A percentile compares a stretch with the other conserved stretches of the same genome.
These are phyloP conservation scores for Ormyrus pomaceus DNA, from an alignment of 2,888 invertebrate genomes.

Conservation along the genomic window DNA sequence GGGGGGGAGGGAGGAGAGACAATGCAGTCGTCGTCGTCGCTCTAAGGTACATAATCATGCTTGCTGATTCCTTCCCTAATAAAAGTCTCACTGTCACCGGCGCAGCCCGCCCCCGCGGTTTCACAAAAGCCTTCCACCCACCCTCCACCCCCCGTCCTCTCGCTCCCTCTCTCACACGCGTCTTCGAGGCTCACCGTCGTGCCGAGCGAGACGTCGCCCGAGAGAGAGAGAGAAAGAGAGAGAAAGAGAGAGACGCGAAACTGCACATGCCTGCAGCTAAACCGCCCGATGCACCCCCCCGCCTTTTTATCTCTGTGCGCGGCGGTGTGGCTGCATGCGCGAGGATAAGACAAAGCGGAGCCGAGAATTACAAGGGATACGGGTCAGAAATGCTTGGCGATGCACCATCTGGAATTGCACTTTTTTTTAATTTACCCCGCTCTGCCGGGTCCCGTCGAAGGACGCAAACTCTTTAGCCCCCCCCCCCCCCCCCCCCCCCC, in stretches of 20 bases:
- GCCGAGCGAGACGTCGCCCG: constrained; percentile 26
- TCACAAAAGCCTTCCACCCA: constrained; percentile 56
- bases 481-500: background rate
- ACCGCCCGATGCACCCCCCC: constrained; percentile 61
- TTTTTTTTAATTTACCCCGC: constrained; percentile 69
- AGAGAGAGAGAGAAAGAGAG: constrained; percentile 25
- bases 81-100: constrained; percentile 66
- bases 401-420: constrained; percentile 72
- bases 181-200: constrained; percentile 51
- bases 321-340: constrained; percentile 37
- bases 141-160: constrained; percentile 54
- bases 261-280: constrained; percentile 64
- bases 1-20: constrained; percentile 46
- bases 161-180: constrained; percentile 44
- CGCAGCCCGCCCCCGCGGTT: constrained; percentile 57
- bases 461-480: constrained; percentile 7
- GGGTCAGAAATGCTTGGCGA: constrained; percentile 73
- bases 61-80: constrained; percentile 76
- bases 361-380: constrained; percentile 68
- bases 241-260: constrained; percentile 58
- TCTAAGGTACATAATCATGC: constrained; percentile 76
- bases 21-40: constrained; percentile 58
- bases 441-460: constrained; percentile 27
- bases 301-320: constrained; percentile 4
- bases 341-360: constrained; percentile 66